A percentile compares a stretch with the other conserved stretches of the same genome.
These are phyloP conservation scores for Agapornis roseicollis DNA, from an alignment of 2,113 vertebrate species.

Conservation along the genomic window DNA sequence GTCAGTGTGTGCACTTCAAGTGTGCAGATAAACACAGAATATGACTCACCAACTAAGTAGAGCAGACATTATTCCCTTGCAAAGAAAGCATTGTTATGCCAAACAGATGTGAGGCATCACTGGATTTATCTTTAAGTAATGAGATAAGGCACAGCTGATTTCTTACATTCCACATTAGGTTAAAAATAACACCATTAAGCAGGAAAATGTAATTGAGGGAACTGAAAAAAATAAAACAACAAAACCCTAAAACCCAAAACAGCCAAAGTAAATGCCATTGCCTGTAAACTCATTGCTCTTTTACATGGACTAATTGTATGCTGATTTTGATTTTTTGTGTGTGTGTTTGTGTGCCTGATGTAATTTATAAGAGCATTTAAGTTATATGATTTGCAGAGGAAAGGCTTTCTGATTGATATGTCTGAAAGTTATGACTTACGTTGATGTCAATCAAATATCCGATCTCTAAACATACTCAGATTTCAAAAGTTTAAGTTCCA, in stretches of 20 bases:
- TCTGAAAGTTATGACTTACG: background rate
- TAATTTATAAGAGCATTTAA: background rate
- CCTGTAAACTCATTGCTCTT: background rate
- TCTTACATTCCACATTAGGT: background rate
- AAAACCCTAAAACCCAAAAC: background rate
- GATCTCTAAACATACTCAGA: background rate
- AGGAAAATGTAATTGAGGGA: background rate
- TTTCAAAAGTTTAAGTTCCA: background rate
- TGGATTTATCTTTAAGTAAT: background rate
- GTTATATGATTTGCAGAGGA: background rate
- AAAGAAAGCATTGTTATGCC: background rate
- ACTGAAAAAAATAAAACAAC: background rate
- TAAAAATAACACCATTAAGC: background rate
- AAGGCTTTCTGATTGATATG: background rate
- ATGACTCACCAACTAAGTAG: background rate
- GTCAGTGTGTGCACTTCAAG: background rate
- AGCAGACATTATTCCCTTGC: background rate
- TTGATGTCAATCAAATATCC: background rate
- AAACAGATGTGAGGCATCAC: background rate
- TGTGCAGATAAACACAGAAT: background rate
- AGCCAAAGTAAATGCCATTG: background rate
- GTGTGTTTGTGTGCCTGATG: background rate
- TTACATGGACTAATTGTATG: background rate
- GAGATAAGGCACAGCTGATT: background rate
- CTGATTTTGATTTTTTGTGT: background rate